A percentile compares a stretch with the other conserved stretches of the same genome.
Conservation (phyloP, 1,140 invertebrate species). For the Latrodectus geometricus region DNA sequence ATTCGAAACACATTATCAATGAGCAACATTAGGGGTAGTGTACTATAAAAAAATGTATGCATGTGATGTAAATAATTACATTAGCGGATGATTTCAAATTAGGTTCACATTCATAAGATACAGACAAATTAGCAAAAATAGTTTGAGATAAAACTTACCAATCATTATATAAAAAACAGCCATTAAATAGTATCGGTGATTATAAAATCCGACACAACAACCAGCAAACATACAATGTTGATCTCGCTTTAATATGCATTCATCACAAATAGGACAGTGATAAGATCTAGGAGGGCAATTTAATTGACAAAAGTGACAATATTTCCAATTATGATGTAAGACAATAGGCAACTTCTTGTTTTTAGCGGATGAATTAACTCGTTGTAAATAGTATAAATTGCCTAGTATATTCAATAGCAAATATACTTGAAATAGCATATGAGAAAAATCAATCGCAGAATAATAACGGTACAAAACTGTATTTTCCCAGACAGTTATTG, state of each 20-base stretch:
- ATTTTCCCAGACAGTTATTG: slow-evolving; percentile 39
- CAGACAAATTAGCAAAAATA: background rate
- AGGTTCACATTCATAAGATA: background rate
- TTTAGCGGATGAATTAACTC: slow-evolving; percentile 79
- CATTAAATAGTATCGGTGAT: slow-evolving; percentile 63
- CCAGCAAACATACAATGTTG: slow-evolving; percentile 65
- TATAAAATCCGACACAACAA: slow-evolving; percentile 63
- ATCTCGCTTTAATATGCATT: slow-evolving; percentile 64
- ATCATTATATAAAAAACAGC: slow-evolving; percentile 62
- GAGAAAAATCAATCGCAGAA: background rate
- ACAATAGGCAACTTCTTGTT: slow-evolving; percentile 66
- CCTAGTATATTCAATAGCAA: slow-evolving; percentile 80
- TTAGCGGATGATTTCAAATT: background rate
- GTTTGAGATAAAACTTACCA: slow-evolving; percentile 36
- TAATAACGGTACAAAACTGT: slow-evolving; percentile 30
- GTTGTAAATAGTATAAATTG: slow-evolving; percentile 79
- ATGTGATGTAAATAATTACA: too few species aligned
- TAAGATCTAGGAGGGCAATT: slow-evolving; percentile 64
- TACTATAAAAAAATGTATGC: too few species aligned
- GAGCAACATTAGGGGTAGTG: too few species aligned
- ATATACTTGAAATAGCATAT: slow-evolving; percentile 75
- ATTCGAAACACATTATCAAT: too few species aligned
- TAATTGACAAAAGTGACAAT: slow-evolving; percentile 64
- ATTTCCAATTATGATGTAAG: slow-evolving; percentile 60
- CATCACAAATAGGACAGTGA: slow-evolving; percentile 64